A percentile compares a stretch with the other conserved stretches of the same genome.
phyloP scores from a whole-genome alignment of 1,140 invertebrate genomes.

The Euschistus heros region DNA sequence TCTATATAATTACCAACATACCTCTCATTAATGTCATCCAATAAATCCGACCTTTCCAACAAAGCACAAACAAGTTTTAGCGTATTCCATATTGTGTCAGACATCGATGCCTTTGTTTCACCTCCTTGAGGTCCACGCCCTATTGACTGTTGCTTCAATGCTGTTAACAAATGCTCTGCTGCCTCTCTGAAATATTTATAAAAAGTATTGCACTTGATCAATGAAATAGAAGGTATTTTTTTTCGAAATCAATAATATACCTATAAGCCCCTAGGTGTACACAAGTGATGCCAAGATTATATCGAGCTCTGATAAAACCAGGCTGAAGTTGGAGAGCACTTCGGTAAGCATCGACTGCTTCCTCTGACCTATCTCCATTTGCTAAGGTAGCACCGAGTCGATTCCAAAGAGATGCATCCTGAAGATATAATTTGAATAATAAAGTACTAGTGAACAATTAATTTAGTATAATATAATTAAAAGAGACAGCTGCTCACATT shows the following conservation, averaged over 20 bases:
- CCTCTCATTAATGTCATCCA: constrained; percentile 60
- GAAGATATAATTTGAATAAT: constrained; percentile 1
- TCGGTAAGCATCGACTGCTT: constrained; percentile 93
- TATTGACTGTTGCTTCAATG: constrained; percentile 83
- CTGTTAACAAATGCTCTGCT: constrained; percentile 86
- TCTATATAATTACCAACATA: constrained; percentile 28
- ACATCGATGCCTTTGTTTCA: constrained; percentile 49
- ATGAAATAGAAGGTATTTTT: too few relatives aligned
- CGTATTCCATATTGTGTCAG: constrained; percentile 90
- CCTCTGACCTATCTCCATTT: constrained; percentile 86
- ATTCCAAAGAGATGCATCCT: constrained; percentile 95
- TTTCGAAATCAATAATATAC: constrained; percentile 41
- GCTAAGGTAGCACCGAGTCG: constrained; percentile 92
- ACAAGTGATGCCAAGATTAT: constrained; percentile 96
- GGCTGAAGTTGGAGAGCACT: constrained; percentile 82
- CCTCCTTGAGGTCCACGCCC: constrained; percentile 48
- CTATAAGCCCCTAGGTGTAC: constrained; percentile 90
- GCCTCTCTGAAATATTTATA: constrained; percentile 56
- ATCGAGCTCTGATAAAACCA: constrained; percentile 91
- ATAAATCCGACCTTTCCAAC: constrained; percentile 71
- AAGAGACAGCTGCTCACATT: constrained; percentile 41
- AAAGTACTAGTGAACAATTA: background rate
- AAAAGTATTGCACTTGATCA: background rate
- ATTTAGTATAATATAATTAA: too few relatives aligned
- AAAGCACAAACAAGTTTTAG: constrained; percentile 70